These are phyloP conservation scores for Pardosa pseudoannulata DNA, from an alignment of 2,888 invertebrate genomes.

Conservation along the genomic window DNA sequence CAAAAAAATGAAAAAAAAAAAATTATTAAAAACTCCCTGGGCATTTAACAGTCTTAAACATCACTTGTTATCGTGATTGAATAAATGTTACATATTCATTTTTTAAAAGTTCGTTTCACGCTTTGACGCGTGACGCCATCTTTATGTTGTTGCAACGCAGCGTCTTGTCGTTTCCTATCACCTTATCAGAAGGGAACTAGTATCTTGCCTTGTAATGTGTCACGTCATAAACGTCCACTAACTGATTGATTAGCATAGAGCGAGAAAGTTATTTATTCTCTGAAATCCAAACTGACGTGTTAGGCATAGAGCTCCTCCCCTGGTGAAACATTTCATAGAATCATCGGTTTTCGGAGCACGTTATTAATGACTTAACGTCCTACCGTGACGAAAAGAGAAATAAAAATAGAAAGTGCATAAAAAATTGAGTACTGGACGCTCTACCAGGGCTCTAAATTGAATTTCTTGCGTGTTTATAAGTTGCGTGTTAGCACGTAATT, in stretches of 20 bases:
- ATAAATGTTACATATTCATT: no score
- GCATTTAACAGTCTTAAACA: no score
- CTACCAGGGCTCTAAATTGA: constrained; percentile 57
- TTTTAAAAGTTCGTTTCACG: no score
- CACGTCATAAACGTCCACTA: constrained; percentile 4
- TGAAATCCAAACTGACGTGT: constrained; percentile 59
- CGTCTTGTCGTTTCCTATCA: constrained; percentile 2
- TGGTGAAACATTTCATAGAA: constrained; percentile 41
- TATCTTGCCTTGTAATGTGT: constrained; percentile 4
- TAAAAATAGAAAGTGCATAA: constrained; percentile 45
- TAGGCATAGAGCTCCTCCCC: constrained; percentile 31
- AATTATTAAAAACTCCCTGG: no score
- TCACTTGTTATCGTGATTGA: no score
- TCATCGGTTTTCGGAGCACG: constrained; percentile 65
- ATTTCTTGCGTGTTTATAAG: constrained; percentile 69
- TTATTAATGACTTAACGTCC: constrained; percentile 64
- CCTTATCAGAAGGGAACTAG: not conserved
- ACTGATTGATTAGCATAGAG: constrained; percentile 53
- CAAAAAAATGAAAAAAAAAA: no score
- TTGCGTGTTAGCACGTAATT: constrained; percentile 71
- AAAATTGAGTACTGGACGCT: constrained; percentile 29
- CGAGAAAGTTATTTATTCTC: constrained; percentile 44
- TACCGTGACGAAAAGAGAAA: constrained; percentile 64
- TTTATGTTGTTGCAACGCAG: not conserved
- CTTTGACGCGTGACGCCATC: no score